These are phyloP conservation scores for Podarcis cretensis DNA, from an alignment of 2,113 vertebrate genomes.

Conservation along the genomic window DNA sequence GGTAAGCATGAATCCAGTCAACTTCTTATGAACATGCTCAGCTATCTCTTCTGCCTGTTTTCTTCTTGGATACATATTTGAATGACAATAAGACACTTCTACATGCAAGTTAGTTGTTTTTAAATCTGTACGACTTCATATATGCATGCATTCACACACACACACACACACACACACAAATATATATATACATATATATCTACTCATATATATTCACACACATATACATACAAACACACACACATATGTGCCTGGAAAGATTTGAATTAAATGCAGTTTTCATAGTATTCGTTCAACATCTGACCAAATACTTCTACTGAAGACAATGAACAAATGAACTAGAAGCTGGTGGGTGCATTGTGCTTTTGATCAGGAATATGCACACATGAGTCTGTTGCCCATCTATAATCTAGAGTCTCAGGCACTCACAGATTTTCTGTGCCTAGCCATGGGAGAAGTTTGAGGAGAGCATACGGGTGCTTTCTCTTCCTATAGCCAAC, in stretches of 20 bases:
- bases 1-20: conserved; percentile 75
- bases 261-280: neutral
- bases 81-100: neutral
- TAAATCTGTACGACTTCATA: neutral
- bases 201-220: neutral
- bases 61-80: conserved; percentile 3
- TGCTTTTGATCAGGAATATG: neutral
- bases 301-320: neutral
- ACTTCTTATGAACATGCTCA: conserved; percentile 3
- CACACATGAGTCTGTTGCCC: neutral
- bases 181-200: neutral
- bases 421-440: neutral
- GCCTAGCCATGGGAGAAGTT: neutral
- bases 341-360: neutral
- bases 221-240: neutral
- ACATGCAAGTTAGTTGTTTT: neutral
- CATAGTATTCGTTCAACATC: neutral
- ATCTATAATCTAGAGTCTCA: neutral
- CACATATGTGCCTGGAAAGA: neutral
- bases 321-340: neutral
- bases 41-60: neutral
- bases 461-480: neutral
- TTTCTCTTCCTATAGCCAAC: neutral
- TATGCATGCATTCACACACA: neutral
- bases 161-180: neutral